These are phyloP conservation scores for Sebastes miniatus DNA, from an alignment of 2,797 vertebrate species.

Conservation along the genomic window DNA sequence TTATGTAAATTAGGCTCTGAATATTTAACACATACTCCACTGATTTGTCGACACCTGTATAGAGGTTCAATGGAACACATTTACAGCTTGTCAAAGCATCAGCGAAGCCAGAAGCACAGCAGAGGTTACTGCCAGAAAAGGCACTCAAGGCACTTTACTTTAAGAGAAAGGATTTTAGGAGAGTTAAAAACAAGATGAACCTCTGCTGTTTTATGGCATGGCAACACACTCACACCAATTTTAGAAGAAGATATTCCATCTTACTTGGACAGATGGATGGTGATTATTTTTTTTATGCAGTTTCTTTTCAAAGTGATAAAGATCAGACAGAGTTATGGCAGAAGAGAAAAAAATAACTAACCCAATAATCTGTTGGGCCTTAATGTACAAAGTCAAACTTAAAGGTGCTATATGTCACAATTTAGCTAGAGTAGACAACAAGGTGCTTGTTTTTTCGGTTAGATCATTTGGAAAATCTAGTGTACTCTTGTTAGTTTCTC, in stretches of 20 bases:
- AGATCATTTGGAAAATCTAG: no score
- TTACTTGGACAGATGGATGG: neutral
- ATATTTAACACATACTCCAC: slow-evolving; percentile 43
- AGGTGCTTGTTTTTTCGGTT: no score
- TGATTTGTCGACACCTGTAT: slow-evolving; percentile 45
- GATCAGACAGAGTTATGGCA: neutral
- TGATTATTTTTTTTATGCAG: neutral
- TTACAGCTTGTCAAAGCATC: slow-evolving; percentile 40
- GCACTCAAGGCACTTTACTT: neutral
- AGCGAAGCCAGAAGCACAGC: neutral
- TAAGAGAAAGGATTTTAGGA: neutral
- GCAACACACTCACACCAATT: neutral
- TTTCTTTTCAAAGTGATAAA: neutral
- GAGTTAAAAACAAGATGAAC: neutral
- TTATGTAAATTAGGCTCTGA: slow-evolving; percentile 44
- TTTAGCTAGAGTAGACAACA: neutral
- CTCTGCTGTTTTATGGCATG: neutral
- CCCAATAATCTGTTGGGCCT: neutral
- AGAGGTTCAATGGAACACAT: slow-evolving; percentile 31
- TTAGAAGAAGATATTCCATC: neutral
- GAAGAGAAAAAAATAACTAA: neutral
- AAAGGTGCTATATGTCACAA: neutral
- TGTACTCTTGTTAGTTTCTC: no score
- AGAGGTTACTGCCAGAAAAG: slow-evolving; percentile 20
- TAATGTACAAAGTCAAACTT: neutral